Base-by-base conservation (phyloP, 2,113 vertebrate species). In the Perognathus longimembris region DNA sequence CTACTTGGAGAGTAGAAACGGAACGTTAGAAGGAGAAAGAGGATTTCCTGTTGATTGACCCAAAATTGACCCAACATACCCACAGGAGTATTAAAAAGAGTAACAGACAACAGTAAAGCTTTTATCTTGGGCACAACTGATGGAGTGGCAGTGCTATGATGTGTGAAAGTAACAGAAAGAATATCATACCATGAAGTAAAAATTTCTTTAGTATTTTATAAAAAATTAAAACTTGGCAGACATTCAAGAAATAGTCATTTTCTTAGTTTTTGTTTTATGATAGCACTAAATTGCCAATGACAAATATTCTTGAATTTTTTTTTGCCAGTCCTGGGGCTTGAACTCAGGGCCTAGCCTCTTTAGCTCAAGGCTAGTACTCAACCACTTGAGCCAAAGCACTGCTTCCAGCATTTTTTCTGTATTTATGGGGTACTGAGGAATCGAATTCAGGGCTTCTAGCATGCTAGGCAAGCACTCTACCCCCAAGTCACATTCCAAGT, bases 111-210 rank as follows among this genome's bases (percentile, higher is more conserved):
- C 92, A 75, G 78, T 79, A 45, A 85, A 94, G n/a, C 73, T 93
- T 94, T 95, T 26, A 94, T 95, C 88, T 90, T 26, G 36, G 67
- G 18, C 10, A 96, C 95, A 96, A 96, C 8, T 76, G 24, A 93
- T 71, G 22, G 1, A 4, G 38, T 89, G 57, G 85, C 42, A 77
- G 42, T 57, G 21, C 12, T 95, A 9, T 84, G 89, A 86, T 78
- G 22, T 92, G 61, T 95, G 83, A 95, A 95, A 96, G 70, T 11
- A 82, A 5, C 32, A 95, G 77, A 92, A 8, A 26, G 38, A 50
- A 94, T 45, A 7, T 7, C 76, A 40, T 74, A 80, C 85, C 78
- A 90, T n/a, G 71, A 95, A 92, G 94, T 85, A 93, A 93, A 85
- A 88, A 24, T 77, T 66, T 54, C 3, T 78, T 85, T 40, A 74